These are phyloP conservation scores for Excalfactoria chinensis DNA, from an alignment of 2,113 vertebrate genomes.

Conservation along the genomic window DNA sequence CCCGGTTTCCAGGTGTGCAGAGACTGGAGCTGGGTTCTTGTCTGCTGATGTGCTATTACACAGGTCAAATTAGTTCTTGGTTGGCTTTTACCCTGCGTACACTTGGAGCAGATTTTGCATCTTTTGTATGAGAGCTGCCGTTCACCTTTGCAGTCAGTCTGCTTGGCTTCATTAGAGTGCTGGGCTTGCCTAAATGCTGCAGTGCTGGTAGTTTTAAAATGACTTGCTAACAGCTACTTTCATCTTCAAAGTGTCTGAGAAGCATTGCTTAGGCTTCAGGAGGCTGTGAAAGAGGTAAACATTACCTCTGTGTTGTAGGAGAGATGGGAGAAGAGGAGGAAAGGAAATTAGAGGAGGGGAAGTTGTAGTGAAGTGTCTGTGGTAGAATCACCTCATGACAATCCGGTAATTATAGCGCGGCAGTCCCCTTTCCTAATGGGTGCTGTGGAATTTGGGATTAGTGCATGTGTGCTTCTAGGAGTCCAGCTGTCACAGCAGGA, in stretches of 20 bases:
- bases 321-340: conserved; percentile 22
- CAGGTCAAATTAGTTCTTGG: not conserved
- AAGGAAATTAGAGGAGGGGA: conserved; percentile 55
- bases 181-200: not conserved
- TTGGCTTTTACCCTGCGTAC: not conserved
- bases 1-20: not conserved
- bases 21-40: not conserved
- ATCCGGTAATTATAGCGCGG: conserved; percentile 28
- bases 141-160: not conserved
- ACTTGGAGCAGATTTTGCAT: not conserved
- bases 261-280: not conserved
- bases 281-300: not conserved
- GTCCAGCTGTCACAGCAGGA: not conserved
- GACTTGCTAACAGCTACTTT: not conserved
- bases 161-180: not conserved
- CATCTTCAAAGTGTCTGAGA: conserved; percentile 19
- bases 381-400: not conserved
- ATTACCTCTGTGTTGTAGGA: not conserved
- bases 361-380: not conserved
- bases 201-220: not conserved
- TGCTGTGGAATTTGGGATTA: not conserved
- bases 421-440: conserved; percentile 11
- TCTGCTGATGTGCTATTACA: not conserved
- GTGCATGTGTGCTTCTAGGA: not conserved
- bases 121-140: not conserved